Evolutionary conservation across 2,888 invertebrate species (phyloP).

Genomic region (Lomographa bimaculata): DNA sequence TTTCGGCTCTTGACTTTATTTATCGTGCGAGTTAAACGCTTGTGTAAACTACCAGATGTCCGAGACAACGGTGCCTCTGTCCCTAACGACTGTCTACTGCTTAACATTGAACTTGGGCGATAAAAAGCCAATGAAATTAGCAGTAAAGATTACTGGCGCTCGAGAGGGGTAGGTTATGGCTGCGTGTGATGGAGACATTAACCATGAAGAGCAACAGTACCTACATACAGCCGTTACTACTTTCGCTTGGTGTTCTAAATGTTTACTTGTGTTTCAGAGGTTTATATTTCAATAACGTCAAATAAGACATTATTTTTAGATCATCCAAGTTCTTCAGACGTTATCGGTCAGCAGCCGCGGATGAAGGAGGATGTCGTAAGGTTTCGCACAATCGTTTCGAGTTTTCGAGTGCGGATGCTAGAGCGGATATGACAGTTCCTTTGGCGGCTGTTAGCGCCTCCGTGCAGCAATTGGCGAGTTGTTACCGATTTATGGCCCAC

Average conservation of each 20-base stretch:
- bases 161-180: slow-evolving; percentile 64
- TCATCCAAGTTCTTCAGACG: no score
- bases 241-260: no score
- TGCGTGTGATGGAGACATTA: slow-evolving; percentile 30
- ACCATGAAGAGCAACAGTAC: slow-evolving; percentile 21
- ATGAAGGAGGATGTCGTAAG: slow-evolving; percentile 22
- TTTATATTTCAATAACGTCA: no score
- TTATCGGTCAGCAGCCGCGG: no score
- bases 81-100: slow-evolving; percentile 50
- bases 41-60: slow-evolving; percentile 66
- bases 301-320: no score
- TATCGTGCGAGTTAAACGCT: slow-evolving; percentile 55
- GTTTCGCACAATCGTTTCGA: slow-evolving; percentile 41
- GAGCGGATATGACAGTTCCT: slow-evolving; percentile 73
- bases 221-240: slow-evolving; percentile 13
- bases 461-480: slow-evolving; percentile 79
- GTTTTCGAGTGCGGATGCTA: slow-evolving; percentile 79
- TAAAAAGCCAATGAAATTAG: slow-evolving; percentile 76
- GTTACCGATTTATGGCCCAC: slow-evolving; percentile 78
- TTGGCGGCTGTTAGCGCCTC: slow-evolving; percentile 74
- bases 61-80: slow-evolving; percentile 62
- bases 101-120: slow-evolving; percentile 78
- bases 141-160: slow-evolving; percentile 68
- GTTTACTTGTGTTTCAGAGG: no score
- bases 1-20: slow-evolving; percentile 59